Percentiles rank a stretch among this genome's conserved stretches.
phyloP scores from a whole-genome alignment of 2,797 vertebrate genomes.

The Liparis tanakae region DNA sequence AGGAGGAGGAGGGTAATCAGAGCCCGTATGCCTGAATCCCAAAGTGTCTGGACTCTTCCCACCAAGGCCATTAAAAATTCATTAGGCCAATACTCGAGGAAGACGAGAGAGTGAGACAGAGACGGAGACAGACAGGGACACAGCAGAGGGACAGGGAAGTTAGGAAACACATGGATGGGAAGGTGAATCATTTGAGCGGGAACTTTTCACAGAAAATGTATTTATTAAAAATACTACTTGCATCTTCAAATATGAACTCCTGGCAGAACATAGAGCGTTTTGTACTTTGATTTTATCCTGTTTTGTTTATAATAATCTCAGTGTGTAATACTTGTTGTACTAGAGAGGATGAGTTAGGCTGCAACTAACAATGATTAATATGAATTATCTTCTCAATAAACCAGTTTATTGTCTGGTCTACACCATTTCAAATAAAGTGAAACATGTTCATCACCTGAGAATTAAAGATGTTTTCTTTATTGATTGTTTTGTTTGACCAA shows the following conservation, averaged over 20 bases:
- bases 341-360: neutral
- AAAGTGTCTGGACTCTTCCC: slow-evolving; percentile 79
- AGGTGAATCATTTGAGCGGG: neutral
- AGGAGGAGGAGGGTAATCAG: slow-evolving; percentile 69
- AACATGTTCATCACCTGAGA: neutral
- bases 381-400: neutral
- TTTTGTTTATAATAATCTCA: too few relatives aligned
- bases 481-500: too few relatives aligned
- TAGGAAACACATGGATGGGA: neutral
- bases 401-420: neutral
- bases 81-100: slow-evolving; percentile 64
- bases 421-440: neutral
- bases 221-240: neutral
- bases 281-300: neutral
- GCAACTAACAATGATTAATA: neutral
- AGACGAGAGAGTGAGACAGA: slow-evolving; percentile 45
- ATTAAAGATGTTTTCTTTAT: neutral
- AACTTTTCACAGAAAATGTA: neutral
- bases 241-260: neutral
- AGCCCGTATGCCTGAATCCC: slow-evolving; percentile 69
- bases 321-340: neutral
- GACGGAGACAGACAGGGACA: slow-evolving; percentile 31
- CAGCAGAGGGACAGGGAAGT: slow-evolving; percentile 27
- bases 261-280: neutral
- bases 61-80: slow-evolving; percentile 80